Conservation (phyloP, 1,140 invertebrate genomes). For the Lycorma delicatula region DNA sequence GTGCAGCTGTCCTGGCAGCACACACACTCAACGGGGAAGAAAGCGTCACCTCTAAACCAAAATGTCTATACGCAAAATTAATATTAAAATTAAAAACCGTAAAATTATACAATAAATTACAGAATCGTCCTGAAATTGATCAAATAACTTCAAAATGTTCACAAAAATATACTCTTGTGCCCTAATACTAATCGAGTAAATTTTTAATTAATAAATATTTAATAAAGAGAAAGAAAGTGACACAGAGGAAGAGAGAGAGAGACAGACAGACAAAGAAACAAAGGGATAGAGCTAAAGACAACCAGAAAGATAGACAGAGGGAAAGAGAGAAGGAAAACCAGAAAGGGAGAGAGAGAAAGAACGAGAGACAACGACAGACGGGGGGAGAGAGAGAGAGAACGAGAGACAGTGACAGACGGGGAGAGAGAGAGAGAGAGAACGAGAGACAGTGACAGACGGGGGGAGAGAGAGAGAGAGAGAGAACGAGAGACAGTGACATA, state of each 20-base stretch:
- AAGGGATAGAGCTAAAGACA: not conserved
- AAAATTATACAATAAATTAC: too few relatives aligned
- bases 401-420: not conserved
- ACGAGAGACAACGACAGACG: not conserved
- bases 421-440: not conserved
- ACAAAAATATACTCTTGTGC: too few relatives aligned
- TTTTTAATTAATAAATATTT: too few relatives aligned
- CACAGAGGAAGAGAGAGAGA: not conserved
- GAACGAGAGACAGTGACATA: not conserved
- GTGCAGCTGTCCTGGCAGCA: too few relatives aligned
- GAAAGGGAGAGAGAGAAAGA: not conserved
- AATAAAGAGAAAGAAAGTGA: not conserved
- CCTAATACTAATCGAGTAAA: too few relatives aligned
- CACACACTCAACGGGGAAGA: too few relatives aligned
- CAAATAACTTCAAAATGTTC: too few relatives aligned
- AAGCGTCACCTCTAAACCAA: too few relatives aligned
- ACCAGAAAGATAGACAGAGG: not conserved
- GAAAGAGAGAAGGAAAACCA: not conserved
- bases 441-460: not conserved
- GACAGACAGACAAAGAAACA: not conserved
- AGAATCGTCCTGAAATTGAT: too few relatives aligned
- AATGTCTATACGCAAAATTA: too few relatives aligned
- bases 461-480: not conserved
- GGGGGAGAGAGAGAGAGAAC: not conserved
- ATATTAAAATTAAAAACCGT: too few relatives aligned